A percentile compares a stretch with the other conserved stretches of the same genome.
Evolutionary conservation across 2,797 vertebrate genomes (phyloP).

Genomic region (Platalea minor): DNA sequence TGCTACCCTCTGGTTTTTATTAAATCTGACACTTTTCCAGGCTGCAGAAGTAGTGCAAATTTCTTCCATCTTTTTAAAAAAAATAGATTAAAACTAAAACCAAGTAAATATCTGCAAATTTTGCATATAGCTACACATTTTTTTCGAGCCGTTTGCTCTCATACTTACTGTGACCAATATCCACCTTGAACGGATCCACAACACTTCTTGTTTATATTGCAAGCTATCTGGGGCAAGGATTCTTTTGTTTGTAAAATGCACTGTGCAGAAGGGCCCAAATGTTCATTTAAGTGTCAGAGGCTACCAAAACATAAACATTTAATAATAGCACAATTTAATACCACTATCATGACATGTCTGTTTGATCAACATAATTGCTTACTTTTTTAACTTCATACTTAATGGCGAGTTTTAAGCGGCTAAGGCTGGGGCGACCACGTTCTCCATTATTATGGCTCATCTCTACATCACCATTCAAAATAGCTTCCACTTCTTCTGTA

Average conservation of each 20-base stretch:
- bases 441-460: conserved; percentile 76
- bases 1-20: neutral
- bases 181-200: neutral
- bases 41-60: neutral
- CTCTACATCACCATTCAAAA: conserved; percentile 91
- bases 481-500: conserved; percentile 97
- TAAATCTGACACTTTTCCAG: neutral
- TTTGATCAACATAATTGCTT: conserved; percentile 45
- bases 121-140: neutral
- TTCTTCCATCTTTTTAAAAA: neutral
- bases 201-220: neutral
- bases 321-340: neutral
- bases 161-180: neutral
- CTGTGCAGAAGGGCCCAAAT: neutral
- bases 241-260: neutral
- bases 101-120: neutral
- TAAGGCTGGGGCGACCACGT: conserved; percentile 84
- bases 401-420: conserved; percentile 94
- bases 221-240: neutral
- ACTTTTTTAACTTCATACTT: conserved; percentile 99
- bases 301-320: neutral
- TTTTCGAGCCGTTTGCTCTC: neutral
- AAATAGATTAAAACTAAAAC: neutral
- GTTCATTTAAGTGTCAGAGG: neutral
- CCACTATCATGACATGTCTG: neutral